Percentiles rank a stretch among this genome's conserved stretches.
Conservation (phyloP, 2,888 invertebrate genomes). For the Thera britannica region DNA sequence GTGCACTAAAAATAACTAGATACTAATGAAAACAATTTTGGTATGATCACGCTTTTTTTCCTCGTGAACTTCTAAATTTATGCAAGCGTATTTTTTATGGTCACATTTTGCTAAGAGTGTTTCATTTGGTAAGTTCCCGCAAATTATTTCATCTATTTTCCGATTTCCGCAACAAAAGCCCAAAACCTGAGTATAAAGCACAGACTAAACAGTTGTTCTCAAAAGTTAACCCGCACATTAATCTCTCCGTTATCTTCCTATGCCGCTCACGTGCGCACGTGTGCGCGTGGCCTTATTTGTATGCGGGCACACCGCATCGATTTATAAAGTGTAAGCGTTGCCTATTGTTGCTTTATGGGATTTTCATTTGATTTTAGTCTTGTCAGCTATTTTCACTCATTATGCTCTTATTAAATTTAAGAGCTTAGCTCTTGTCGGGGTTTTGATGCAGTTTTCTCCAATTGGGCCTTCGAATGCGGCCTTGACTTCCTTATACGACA, state of each 20-base stretch:
- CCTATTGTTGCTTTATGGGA: slow-evolving; percentile 40
- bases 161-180: slow-evolving; percentile 1
- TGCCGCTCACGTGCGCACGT: slow-evolving; percentile 58
- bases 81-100: no score
- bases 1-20: no score
- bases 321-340: slow-evolving; percentile 54
- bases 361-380: slow-evolving; percentile 17
- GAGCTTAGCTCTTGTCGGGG: no score
- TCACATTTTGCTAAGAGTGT: no score
- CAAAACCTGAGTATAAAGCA: slow-evolving; percentile 8
- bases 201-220: slow-evolving; percentile 36
- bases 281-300: slow-evolving; percentile 58
- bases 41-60: no score
- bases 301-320: slow-evolving; percentile 54
- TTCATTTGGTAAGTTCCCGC: no score
- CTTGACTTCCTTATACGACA: no score
- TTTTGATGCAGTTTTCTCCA: no score
- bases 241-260: slow-evolving; percentile 46
- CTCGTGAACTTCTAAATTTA: no score
- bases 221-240: slow-evolving; percentile 46
- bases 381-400: background rate
- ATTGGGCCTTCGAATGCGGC: no score
- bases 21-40: no score
- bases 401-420: background rate
- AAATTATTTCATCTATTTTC: background rate